Conservation (phyloP, 1,140 invertebrate genomes). For the Drosophila elegans region DNA sequence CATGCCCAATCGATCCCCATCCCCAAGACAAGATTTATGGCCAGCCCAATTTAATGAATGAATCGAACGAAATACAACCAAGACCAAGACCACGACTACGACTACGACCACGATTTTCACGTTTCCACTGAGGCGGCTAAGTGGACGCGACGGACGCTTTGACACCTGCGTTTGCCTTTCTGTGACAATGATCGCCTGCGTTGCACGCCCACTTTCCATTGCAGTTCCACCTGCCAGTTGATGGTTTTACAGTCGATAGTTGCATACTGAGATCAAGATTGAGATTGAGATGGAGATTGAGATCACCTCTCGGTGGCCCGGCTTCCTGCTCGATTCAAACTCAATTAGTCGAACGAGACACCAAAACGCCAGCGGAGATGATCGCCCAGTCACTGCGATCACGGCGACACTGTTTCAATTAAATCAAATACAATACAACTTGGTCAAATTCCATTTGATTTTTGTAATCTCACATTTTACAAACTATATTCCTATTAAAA, state of each 20-base stretch:
- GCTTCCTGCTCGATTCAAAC: slow-evolving; percentile 53
- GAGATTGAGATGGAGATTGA: background rate
- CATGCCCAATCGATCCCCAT: slow-evolving; percentile 23
- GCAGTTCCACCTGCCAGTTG: no score
- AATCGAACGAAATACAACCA: slow-evolving; percentile 23
- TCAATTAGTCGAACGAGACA: slow-evolving; percentile 64
- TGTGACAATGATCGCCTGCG: slow-evolving; percentile 77
- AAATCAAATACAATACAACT: no score
- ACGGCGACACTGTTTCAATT: background rate
- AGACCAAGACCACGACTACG: background rate
- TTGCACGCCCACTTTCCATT: slow-evolving; percentile 11
- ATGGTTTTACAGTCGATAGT: no score
- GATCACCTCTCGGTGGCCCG: slow-evolving; percentile 17
- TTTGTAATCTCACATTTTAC: no score
- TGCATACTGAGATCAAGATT: slow-evolving; percentile 24
- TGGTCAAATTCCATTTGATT: no score
- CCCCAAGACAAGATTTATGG: slow-evolving; percentile 60
- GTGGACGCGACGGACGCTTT: slow-evolving; percentile 76
- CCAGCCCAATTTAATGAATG: slow-evolving; percentile 71
- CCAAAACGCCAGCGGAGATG: slow-evolving; percentile 18
- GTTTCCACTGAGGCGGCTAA: slow-evolving; percentile 34
- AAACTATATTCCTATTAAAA: no score
- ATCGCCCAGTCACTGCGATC: background rate
- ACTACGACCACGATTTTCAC: background rate
- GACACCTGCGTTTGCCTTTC: slow-evolving; percentile 74